phyloP scores from a whole-genome alignment of 2,113 vertebrate genomes.

The Plecturocebus donacophilus region DNA sequence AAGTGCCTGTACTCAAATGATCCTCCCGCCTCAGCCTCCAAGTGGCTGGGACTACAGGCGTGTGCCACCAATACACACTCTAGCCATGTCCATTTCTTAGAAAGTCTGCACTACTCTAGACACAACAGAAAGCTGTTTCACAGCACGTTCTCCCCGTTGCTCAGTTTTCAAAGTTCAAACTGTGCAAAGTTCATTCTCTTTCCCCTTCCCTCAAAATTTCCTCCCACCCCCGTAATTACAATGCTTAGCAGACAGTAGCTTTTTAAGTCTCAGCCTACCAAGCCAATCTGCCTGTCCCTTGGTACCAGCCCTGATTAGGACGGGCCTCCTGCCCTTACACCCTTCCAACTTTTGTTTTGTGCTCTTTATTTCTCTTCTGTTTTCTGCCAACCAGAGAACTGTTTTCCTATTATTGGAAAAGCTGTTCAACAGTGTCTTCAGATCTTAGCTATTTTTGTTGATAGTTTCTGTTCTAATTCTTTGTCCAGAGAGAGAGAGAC shows the following conservation, averaged over 20 bases:
- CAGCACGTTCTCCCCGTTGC: too few species aligned
- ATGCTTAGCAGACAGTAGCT: background rate
- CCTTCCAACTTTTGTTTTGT: background rate
- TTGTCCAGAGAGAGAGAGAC: background rate
- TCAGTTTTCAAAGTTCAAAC: too few species aligned
- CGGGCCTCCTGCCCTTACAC: background rate
- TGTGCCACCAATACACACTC: background rate
- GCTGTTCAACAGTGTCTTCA: too few species aligned
- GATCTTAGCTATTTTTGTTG: background rate
- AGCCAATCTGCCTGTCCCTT: background rate
- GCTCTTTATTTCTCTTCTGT: too few species aligned
- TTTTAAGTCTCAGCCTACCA: background rate
- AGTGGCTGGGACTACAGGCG: background rate
- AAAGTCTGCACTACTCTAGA: background rate
- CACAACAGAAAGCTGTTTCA: background rate
- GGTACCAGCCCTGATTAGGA: background rate
- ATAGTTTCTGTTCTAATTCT: background rate
- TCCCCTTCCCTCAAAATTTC: accelerated
- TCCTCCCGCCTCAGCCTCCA: background rate
- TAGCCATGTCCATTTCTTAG: too few species aligned
- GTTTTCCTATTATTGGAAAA: too few species aligned
- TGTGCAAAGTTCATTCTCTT: background rate
- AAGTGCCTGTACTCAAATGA: background rate
- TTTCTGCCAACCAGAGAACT: background rate
- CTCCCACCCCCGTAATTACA: too few species aligned